These are phyloP conservation scores for Spea bombifrons DNA, from an alignment of 2,113 vertebrate genomes.

Conservation along the genomic window DNA sequence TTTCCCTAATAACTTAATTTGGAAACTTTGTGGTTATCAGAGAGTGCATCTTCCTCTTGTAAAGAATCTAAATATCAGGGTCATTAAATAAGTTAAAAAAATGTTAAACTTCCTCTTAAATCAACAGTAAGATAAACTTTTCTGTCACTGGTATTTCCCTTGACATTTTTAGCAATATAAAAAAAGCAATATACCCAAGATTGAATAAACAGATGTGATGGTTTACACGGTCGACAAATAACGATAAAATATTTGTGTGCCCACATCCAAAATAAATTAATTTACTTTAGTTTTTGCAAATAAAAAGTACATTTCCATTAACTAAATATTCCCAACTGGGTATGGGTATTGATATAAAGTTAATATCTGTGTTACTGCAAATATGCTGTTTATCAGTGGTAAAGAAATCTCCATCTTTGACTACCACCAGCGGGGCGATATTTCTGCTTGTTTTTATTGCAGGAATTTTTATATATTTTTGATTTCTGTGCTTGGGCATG, in stretches of 20 bases:
- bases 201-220: background rate
- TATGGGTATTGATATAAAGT: too few species aligned
- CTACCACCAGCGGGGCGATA: too few species aligned
- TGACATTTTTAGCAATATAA: background rate
- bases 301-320: too few species aligned
- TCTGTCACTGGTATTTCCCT: background rate
- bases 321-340: too few species aligned
- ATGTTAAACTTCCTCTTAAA: background rate
- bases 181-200: conserved; percentile 17
- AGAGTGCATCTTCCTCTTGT: background rate
- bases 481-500: too few species aligned
- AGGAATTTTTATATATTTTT: too few species aligned
- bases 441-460: too few species aligned
- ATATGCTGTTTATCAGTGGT: too few species aligned
- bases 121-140: background rate
- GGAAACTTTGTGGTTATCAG: background rate
- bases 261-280: background rate
- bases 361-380: too few species aligned
- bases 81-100: background rate
- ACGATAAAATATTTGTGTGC: background rate
- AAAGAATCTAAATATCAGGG: background rate
- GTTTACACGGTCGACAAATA: background rate
- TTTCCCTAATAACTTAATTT: background rate
- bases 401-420: too few species aligned
- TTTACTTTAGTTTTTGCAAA: too few species aligned